phyloP scores from a whole-genome alignment of 2,797 vertebrate genomes.

The Ficedula albicollis region DNA sequence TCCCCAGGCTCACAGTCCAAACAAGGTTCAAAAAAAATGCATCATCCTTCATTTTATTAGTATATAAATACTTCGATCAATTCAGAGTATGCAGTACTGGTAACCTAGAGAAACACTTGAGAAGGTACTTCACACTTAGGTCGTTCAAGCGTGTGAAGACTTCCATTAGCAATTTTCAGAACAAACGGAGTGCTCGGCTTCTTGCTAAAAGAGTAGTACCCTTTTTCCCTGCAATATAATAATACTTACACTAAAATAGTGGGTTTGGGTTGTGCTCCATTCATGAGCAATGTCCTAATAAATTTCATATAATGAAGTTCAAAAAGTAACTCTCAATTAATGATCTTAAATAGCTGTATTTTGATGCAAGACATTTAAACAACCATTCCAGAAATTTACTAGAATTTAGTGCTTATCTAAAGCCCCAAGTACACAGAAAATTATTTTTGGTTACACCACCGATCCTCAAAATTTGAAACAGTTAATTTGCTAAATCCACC shows the following conservation, averaged over 20 bases:
- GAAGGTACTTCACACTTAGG: neutral
- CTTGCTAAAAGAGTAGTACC: neutral
- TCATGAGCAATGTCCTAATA: neutral
- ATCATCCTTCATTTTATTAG: neutral
- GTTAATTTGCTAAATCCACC: neutral
- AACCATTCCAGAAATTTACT: neutral
- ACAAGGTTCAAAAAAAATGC: neutral
- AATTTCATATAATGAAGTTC: neutral
- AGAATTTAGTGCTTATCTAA: neutral
- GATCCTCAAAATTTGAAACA: neutral
- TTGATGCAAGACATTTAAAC: neutral
- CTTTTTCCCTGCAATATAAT: neutral
- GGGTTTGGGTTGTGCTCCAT: neutral
- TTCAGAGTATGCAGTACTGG: neutral
- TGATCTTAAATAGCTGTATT: neutral
- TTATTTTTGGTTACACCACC: neutral
- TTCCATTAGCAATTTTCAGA: conserved; percentile 27
- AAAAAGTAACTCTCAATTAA: neutral
- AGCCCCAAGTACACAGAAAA: neutral
- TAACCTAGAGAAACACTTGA: conserved; percentile 2
- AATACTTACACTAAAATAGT: neutral
- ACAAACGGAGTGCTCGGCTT: neutral
- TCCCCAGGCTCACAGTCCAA: neutral
- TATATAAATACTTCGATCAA: neutral
- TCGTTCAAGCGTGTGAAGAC: neutral